Base-by-base conservation (phyloP, 2,888 invertebrate species). In the Eustalomyia histrio region DNA sequence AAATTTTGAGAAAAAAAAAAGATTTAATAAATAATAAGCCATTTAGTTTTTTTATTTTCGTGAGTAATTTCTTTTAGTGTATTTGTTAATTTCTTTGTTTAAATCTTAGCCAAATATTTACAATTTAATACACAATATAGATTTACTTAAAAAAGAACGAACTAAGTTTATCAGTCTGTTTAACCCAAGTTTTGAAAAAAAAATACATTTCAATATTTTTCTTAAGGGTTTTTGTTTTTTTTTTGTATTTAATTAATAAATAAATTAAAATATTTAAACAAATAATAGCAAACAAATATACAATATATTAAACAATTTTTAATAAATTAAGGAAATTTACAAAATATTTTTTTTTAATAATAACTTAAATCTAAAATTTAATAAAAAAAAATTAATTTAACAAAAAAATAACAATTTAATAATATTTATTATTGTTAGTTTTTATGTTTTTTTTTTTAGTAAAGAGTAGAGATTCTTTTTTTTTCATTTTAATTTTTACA, bases 151-250 rank as follows among this genome's bases (percentile, higher is more conserved):
- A 61, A 80, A 78, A 80, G 80, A 80, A 78, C 83, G 74, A 89
- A 88, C 87, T 88, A 89, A 88, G 85, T 87, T 85, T 88, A 88
- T 88, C 88, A 88, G 88, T 88, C 88, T 88, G 86, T 87, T 86
- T 78, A 87, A 84, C 83, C 67, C 74, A 78, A 69, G 24, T 72
- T 29, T 16, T 55, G 35, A 29, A 71, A 61, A 57, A 6, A 29
- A 6, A 29, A 29, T 29, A 24, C 5, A 47, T 80, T 65, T 75
- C 39, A 67, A 50, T 71, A 71, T 18, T 43, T 65, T 71, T 55
- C 18, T 17, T 35, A 65, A 18, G 75, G 71, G 61, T 63, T 67
- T 73, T 67, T 63, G 17, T 60, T 21, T 58, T 29, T 73, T 60
- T 21, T 58, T 29, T 73, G 52, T 65, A 39, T 61, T 60, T 83